Base-by-base conservation (phyloP, 2,888 invertebrate species). In the Diarsia mendica region DNA sequence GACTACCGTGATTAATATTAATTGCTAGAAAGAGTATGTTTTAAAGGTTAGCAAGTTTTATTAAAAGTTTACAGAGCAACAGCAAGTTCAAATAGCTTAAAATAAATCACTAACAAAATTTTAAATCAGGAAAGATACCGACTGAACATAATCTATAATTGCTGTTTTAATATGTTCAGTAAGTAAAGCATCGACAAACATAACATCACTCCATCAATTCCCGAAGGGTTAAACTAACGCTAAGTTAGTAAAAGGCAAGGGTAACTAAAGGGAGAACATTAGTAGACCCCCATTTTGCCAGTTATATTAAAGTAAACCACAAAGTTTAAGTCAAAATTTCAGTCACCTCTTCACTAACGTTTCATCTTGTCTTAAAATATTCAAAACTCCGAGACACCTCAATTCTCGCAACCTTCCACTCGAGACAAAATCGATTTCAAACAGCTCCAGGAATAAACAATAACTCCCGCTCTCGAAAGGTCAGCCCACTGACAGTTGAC, bases 381-480 rank as follows among this genome's bases (percentile, higher is more conserved):
- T 82, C 74, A 80, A 53, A 77, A 77, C 70, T 53, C 44, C 53
- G 61, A 66, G 73, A 77, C 65, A 66, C 63, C 64, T 66, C 67
- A 72, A 80, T 75, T 78, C 69, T 66, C 55, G 33, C 75, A 78
- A 79, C 84, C 82, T 86, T 82, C 74, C 75, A 78, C 66, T 72
- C 74, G 76, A 82, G 78, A 85, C 68, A 64, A 72, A 77, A 87
- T 86, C 86, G 84, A 87, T 85, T 74, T 76, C 55, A 74, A 77
- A 82, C 65, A 67, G 66, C 75, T 79, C 82, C 82, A 77, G 82
- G 88, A 89, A 88, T 89, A 88, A 83, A 84, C 82, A 87, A 84
- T 84, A 79, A 84, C 84, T 77, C 78, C 72, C 70, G 66, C 71
- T 83, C 74, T 66, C 60, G 23, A 89, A 87, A 90, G 88, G 89